Conservation (phyloP, 1,140 invertebrate genomes). For the Drosophila rhopaloa region DNA sequence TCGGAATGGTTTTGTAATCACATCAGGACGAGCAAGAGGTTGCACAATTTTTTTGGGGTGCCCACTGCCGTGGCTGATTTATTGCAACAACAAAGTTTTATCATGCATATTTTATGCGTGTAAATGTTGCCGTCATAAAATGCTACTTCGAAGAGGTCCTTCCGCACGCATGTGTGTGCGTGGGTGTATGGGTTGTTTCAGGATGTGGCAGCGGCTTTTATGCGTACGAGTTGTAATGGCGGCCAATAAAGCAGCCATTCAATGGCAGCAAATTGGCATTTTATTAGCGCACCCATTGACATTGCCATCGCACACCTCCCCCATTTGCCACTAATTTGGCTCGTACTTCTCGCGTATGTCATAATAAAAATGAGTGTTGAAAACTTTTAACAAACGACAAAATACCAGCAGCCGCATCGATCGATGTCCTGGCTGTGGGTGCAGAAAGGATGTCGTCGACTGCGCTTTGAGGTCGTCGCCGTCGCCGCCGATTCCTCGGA, state of each 20-base stretch:
- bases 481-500: constrained; percentile 26
- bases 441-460: constrained; percentile 61
- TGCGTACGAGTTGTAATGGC: constrained; percentile 81
- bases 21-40: constrained; percentile 50
- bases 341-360: constrained; percentile 64
- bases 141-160: constrained; percentile 45
- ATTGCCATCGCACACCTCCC: neutral
- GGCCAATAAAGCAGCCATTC: constrained; percentile 78
- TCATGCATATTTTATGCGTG: constrained; percentile 84
- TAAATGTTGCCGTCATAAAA: constrained; percentile 84
- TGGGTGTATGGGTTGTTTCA: constrained; percentile 23
- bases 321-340: constrained; percentile 58
- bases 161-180: constrained; percentile 21
- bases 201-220: constrained; percentile 50
- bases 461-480: constrained; percentile 73
- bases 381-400: constrained; percentile 81
- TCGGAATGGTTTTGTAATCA: constrained; percentile 75
- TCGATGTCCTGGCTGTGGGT: constrained; percentile 55
- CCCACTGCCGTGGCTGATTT: constrained; percentile 54
- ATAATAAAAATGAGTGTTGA: constrained; percentile 80
- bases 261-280: constrained; percentile 82
- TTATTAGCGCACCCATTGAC: constrained; percentile 66
- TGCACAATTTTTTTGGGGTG: constrained; percentile 62
- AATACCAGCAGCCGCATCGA: constrained; percentile 68
- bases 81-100: constrained; percentile 83